Conservation (phyloP, 2,113 vertebrate genomes). For the Atherinomorus stipes region DNA sequence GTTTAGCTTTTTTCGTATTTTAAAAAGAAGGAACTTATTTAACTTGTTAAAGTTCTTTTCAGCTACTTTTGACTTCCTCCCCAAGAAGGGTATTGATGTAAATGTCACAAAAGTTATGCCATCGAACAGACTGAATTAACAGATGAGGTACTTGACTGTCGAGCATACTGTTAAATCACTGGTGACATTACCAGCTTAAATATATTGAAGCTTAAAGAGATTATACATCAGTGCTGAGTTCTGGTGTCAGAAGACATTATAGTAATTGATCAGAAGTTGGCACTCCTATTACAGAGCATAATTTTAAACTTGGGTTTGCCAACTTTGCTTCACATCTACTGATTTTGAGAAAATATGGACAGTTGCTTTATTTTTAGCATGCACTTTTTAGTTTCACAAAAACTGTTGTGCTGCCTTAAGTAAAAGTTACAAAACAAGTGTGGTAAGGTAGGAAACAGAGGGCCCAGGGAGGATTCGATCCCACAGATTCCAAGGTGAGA, state of each 20-base stretch:
- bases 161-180: slow-evolving; percentile 42
- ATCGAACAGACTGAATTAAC: slow-evolving; percentile 44
- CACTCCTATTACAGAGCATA: slow-evolving; percentile 43
- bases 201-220: slow-evolving; percentile 48
- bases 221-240: slow-evolving; percentile 40
- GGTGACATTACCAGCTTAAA: slow-evolving; percentile 50
- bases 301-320: slow-evolving; percentile 20
- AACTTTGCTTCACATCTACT: slow-evolving; percentile 17
- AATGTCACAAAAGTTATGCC: slow-evolving; percentile 30
- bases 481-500: too few species aligned
- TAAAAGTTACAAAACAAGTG: background rate
- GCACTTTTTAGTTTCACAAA: slow-evolving; percentile 25
- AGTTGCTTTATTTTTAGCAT: slow-evolving; percentile 11
- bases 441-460: too few species aligned
- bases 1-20: too few species aligned
- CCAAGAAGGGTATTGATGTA: slow-evolving; percentile 46
- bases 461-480: too few species aligned
- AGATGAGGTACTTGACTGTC: slow-evolving; percentile 49
- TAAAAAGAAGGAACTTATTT: too few species aligned
- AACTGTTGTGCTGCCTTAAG: slow-evolving; percentile 15
- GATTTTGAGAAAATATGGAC: slow-evolving; percentile 32
- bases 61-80: background rate
- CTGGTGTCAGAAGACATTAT: slow-evolving; percentile 39
- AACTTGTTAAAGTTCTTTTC: too few species aligned
- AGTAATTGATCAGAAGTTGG: slow-evolving; percentile 22